phyloP scores from a whole-genome alignment of 2,113 vertebrate genomes.

The Cricetomys ansorgei region DNA sequence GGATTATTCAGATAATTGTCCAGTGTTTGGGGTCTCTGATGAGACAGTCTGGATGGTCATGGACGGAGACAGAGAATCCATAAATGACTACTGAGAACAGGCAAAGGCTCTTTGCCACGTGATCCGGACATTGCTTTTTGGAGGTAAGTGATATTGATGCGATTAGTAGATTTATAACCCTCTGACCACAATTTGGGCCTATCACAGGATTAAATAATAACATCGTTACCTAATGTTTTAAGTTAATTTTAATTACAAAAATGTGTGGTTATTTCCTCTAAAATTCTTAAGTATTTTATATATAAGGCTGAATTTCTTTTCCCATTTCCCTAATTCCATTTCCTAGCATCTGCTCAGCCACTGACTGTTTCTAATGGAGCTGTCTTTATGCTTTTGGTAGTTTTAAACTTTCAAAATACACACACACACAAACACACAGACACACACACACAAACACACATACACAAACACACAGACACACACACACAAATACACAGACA shows the following conservation, averaged over 20 bases:
- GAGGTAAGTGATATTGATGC: conserved; percentile 20
- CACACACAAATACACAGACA: no score
- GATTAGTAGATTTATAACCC: background rate
- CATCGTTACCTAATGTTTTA: conserved; percentile 37
- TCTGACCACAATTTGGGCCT: conserved; percentile 6
- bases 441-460: background rate
- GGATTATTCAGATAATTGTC: conserved; percentile 68
- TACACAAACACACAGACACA: background rate
- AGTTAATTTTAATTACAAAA: conserved; percentile 59
- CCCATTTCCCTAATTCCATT: background rate
- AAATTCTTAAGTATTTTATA: conserved; percentile 8
- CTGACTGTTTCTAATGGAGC: background rate
- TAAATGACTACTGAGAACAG: conserved; percentile 36
- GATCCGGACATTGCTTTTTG: background rate
- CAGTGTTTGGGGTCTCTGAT: conserved; percentile 42
- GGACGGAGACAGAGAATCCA: conserved; percentile 13
- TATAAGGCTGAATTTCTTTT: background rate
- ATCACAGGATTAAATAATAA: background rate
- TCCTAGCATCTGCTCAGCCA: background rate
- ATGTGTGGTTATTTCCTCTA: conserved; percentile 22
- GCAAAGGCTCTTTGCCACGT: background rate
- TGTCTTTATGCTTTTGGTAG: background rate
- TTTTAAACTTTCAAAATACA: conserved; percentile 9
- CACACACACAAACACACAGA: background rate
- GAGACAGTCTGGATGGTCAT: conserved; percentile 58